A percentile compares a stretch with the other conserved stretches of the same genome.
Evolutionary conservation across 2,113 vertebrate genomes (phyloP).

Genomic region (Gallinago media): DNA sequence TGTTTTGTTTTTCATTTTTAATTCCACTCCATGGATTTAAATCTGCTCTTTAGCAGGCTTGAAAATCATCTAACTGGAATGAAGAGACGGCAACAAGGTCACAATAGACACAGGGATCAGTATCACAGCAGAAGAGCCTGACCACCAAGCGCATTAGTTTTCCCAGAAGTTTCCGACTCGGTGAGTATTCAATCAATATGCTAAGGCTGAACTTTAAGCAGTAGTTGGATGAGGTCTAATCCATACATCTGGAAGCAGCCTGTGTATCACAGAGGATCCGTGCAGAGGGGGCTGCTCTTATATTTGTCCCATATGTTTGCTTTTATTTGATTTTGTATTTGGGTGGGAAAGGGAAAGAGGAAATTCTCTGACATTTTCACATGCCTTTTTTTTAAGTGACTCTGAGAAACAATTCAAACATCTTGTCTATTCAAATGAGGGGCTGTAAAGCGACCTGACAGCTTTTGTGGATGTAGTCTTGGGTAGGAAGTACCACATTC

Average conservation of each 20-base stretch:
- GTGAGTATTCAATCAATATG: background rate
- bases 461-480: background rate
- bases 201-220: background rate
- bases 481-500: background rate
- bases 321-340: conserved; percentile 69
- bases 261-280: background rate
- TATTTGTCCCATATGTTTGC: conserved; percentile 59
- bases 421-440: conserved; percentile 7
- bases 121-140: background rate
- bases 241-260: conserved; percentile 52
- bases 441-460: background rate
- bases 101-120: background rate
- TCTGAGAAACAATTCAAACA: conserved; percentile 49
- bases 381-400: conserved; percentile 13
- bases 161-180: background rate
- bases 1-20: background rate
- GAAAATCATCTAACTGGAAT: background rate
- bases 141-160: background rate
- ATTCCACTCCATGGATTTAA: background rate
- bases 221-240: conserved; percentile 32
- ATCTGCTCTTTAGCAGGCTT: background rate
- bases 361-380: conserved; percentile 67
- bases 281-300: conserved; percentile 1
- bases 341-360: conserved; percentile 57
- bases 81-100: background rate